These are phyloP conservation scores for Synergus umbraculus DNA, from an alignment of 2,888 invertebrate species.

Conservation along the genomic window DNA sequence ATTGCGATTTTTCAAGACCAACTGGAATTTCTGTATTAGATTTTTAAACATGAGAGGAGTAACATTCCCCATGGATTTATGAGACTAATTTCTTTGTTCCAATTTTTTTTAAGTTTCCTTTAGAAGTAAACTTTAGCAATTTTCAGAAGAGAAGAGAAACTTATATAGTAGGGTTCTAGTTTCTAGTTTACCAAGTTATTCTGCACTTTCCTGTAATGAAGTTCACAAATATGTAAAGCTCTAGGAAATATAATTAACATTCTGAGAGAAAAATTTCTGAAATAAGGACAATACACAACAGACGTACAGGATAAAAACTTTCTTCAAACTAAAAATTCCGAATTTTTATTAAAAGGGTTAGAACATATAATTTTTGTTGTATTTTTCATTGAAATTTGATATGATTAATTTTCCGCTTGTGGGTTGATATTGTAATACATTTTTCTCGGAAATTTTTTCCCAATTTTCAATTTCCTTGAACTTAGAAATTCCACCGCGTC, in stretches of 20 bases:
- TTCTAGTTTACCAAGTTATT: neutral
- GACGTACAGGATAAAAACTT: slow-evolving; percentile 26
- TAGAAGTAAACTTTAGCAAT: neutral
- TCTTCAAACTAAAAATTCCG: slow-evolving; percentile 41
- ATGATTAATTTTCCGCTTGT: neutral
- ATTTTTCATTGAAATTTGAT: neutral
- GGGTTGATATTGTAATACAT: neutral
- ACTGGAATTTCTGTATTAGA: too few relatives aligned
- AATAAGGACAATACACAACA: neutral
- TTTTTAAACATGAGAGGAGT: neutral
- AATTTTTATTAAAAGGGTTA: neutral
- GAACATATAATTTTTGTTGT: neutral
- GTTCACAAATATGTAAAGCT: neutral
- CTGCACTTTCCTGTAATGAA: neutral
- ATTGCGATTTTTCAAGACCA: too few relatives aligned
- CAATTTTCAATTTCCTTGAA: neutral
- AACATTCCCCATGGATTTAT: too few relatives aligned
- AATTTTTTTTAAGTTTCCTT: neutral
- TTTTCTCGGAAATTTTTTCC: neutral
- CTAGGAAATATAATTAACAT: neutral
- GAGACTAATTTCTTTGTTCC: neutral
- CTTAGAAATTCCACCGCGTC: neutral
- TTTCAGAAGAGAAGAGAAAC: neutral
- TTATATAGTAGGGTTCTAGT: neutral
- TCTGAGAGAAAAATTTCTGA: neutral